Conservation (phyloP, 2,797 vertebrate species). For the Anguilla obscura region DNA sequence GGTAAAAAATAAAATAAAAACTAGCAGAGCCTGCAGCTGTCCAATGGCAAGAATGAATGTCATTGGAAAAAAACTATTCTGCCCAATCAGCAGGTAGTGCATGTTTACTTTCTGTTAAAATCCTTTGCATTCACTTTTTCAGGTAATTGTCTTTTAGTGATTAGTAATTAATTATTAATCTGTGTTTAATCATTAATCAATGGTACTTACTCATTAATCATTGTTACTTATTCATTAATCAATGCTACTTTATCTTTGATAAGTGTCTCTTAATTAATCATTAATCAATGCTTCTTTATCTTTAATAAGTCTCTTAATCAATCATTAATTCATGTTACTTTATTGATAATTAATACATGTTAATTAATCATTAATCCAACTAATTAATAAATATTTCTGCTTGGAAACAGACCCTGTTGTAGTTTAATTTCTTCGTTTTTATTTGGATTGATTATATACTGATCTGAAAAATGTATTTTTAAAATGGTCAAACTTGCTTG, state of each 20-base stretch:
- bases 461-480: not conserved
- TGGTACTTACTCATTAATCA: not conserved
- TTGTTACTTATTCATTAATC: not conserved
- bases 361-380: not conserved
- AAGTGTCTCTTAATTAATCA: not conserved
- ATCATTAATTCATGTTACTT: no score
- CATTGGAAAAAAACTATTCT: not conserved
- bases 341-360: no score
- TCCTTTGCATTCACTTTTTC: not conserved
- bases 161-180: not conserved
- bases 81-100: not conserved
- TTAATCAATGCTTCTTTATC: not conserved
- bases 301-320: no score
- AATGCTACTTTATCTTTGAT: not conserved
- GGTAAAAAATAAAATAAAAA: no score
- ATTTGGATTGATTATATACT: not conserved
- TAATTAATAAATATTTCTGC: slow-evolving; percentile 6
- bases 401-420: not conserved
- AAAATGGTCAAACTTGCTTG: not conserved
- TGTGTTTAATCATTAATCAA: not conserved
- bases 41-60: no score
- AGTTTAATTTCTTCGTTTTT: not conserved
- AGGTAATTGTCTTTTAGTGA: not conserved
- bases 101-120: slow-evolving; percentile 3
- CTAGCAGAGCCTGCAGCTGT: no score